A percentile compares a stretch with the other conserved stretches of the same genome.
Evolutionary conservation across 2,888 invertebrate species (phyloP).

Genomic region (Pseudococcus longispinus): DNA sequence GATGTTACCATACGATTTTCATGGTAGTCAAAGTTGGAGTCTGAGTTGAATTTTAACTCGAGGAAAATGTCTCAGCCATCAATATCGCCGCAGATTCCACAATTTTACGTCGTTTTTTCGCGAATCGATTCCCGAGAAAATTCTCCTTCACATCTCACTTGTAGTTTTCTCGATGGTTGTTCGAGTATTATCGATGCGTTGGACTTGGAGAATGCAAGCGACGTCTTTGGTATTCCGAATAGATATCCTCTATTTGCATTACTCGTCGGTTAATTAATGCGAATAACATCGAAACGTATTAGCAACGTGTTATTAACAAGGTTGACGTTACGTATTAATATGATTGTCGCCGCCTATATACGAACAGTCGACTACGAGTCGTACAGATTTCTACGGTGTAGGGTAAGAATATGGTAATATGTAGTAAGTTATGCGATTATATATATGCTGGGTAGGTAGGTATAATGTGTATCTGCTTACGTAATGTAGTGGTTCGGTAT

Average conservation of each 20-base stretch:
- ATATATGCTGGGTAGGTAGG: too few relatives aligned
- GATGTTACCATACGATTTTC: background rate
- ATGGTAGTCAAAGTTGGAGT: too few relatives aligned
- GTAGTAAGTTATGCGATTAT: too few relatives aligned
- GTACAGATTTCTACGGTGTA: background rate
- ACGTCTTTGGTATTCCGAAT: too few relatives aligned
- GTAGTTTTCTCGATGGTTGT: background rate
- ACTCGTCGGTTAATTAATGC: background rate
- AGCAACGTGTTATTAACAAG: background rate
- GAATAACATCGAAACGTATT: background rate
- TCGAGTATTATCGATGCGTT: too few relatives aligned
- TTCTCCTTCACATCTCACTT: background rate
- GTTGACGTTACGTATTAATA: background rate
- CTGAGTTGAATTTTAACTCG: background rate
- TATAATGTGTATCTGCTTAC: too few relatives aligned
- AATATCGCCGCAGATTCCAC: background rate
- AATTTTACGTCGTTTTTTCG: too few relatives aligned
- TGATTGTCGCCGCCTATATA: background rate
- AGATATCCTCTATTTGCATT: too few relatives aligned
- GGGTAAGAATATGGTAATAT: background rate
- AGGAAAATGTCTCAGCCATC: background rate
- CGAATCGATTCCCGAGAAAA: background rate
- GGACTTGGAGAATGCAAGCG: too few relatives aligned
- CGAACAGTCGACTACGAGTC: background rate
- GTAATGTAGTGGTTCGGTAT: too few relatives aligned